A percentile compares a stretch with the other conserved stretches of the same genome.
These are phyloP conservation scores for Drosophila ezoana DNA, from an alignment of 2,888 invertebrate genomes.

Conservation along the genomic window DNA sequence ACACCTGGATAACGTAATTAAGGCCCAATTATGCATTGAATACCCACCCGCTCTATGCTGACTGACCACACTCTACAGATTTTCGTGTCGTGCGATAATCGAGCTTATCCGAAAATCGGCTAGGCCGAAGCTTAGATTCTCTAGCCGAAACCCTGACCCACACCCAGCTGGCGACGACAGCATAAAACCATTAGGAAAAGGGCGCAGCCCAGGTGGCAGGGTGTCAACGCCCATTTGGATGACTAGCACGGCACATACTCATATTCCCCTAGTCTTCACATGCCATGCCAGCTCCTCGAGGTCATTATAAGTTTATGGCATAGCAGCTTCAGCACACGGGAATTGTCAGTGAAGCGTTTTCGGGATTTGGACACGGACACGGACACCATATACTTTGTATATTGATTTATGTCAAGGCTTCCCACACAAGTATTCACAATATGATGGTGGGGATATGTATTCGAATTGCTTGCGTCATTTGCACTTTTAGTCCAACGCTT, in stretches of 20 bases:
- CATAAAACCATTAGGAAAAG: slow-evolving; percentile 77
- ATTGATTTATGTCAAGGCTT: slow-evolving; percentile 61
- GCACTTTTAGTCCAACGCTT: slow-evolving; percentile 54
- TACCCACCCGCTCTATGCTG: slow-evolving; percentile 50
- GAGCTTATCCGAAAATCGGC: slow-evolving; percentile 32
- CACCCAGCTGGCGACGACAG: slow-evolving; percentile 41
- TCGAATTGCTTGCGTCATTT: slow-evolving; percentile 71
- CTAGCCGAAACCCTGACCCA: slow-evolving; percentile 1
- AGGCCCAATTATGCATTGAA: slow-evolving; percentile 66
- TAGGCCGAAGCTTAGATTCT: slow-evolving; percentile 38
- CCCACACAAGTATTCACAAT: slow-evolving; percentile 1
- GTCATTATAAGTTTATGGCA: slow-evolving; percentile 53
- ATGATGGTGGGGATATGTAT: slow-evolving; percentile 7
- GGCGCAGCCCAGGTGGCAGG: slow-evolving; percentile 63
- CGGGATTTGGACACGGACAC: slow-evolving; percentile 23
- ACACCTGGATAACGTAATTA: slow-evolving; percentile 57
- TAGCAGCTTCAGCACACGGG: slow-evolving; percentile 46
- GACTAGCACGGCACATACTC: slow-evolving; percentile 12
- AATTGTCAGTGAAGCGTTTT: slow-evolving; percentile 52
- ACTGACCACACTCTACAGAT: slow-evolving; percentile 39
- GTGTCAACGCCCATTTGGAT: slow-evolving; percentile 68
- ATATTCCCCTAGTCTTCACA: slow-evolving; percentile 17
- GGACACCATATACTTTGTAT: slow-evolving; percentile 19
- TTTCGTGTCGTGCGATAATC: slow-evolving; percentile 59
- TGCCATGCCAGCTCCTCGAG: slow-evolving; percentile 36